phyloP scores from a whole-genome alignment of 2,113 vertebrate genomes.

The Lepisosteus oculatus region DNA sequence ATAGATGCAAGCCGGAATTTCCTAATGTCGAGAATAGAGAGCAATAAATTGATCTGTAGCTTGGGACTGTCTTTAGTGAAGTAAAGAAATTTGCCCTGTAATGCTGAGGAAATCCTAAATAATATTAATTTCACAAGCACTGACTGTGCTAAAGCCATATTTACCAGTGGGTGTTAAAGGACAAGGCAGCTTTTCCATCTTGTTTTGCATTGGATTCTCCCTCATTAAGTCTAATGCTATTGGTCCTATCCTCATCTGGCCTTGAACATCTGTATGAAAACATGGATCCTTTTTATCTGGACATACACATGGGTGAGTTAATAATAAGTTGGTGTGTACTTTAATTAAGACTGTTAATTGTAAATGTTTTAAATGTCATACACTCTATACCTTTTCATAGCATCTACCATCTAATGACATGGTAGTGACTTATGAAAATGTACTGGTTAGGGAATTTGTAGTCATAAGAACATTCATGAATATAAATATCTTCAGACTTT shows the following conservation, averaged over 20 bases:
- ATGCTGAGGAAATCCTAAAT: not conserved
- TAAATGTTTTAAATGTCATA: not conserved
- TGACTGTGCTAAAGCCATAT: not conserved
- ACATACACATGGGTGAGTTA: conserved; percentile 54
- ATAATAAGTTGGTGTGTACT: not conserved
- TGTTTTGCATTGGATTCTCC: not conserved
- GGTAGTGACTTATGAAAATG: no score
- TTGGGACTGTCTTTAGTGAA: conserved; percentile 56
- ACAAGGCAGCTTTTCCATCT: not conserved
- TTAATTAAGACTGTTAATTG: not conserved
- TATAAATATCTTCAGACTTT: no score
- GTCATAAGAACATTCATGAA: no score
- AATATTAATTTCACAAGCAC: conserved; percentile 12
- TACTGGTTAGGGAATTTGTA: no score
- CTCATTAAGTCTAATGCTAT: not conserved
- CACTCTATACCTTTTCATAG: no score
- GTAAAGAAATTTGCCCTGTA: conserved; percentile 27
- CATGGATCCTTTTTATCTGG: conserved; percentile 61
- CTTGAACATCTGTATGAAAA: conserved; percentile 18
- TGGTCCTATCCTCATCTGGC: not conserved
- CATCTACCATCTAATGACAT: no score
- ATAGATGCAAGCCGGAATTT: conserved; percentile 75
- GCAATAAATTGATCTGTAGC: conserved; percentile 71
- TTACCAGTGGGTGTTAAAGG: not conserved
- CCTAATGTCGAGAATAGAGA: conserved; percentile 64